phyloP scores from a whole-genome alignment of 2,113 vertebrate genomes.

The Shinisaurus crocodilurus region DNA sequence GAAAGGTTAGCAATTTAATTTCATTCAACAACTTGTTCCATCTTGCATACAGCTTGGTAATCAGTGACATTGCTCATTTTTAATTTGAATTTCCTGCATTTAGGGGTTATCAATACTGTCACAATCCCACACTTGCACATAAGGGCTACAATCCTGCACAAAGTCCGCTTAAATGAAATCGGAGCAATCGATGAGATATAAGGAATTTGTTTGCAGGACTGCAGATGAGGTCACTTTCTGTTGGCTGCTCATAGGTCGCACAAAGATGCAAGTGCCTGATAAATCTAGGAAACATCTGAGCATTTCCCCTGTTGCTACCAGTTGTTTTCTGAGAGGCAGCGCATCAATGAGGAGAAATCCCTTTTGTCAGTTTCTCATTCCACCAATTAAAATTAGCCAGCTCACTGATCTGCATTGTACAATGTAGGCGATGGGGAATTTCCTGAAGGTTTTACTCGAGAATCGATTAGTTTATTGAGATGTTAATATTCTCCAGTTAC shows the following conservation, averaged over 20 bases:
- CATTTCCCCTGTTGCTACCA: neutral
- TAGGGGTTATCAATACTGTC: neutral
- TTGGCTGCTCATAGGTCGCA: neutral
- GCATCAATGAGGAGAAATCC: neutral
- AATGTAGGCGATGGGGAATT: neutral
- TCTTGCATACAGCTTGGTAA: slow-evolving; percentile 4
- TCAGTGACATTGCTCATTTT: neutral
- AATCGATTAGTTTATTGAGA: neutral
- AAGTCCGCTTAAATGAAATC: neutral
- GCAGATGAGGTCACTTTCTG: neutral
- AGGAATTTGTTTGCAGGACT: neutral
- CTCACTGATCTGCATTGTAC: neutral
- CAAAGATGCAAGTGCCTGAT: neutral
- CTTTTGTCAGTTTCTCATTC: slow-evolving; percentile 12
- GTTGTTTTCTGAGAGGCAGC: neutral
- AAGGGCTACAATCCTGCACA: neutral
- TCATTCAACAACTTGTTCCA: slow-evolving; percentile 13
- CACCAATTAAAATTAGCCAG: neutral
- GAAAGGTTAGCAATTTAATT: slow-evolving; percentile 18
- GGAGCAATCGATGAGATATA: neutral
- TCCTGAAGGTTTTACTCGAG: neutral
- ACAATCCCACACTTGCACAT: neutral
- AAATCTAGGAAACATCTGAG: neutral
- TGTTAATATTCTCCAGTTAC: neutral
- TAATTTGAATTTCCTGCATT: neutral